Evolutionary conservation across 2,888 invertebrate species (phyloP).

Genomic region (Nephrotoma appendiculata): DNA sequence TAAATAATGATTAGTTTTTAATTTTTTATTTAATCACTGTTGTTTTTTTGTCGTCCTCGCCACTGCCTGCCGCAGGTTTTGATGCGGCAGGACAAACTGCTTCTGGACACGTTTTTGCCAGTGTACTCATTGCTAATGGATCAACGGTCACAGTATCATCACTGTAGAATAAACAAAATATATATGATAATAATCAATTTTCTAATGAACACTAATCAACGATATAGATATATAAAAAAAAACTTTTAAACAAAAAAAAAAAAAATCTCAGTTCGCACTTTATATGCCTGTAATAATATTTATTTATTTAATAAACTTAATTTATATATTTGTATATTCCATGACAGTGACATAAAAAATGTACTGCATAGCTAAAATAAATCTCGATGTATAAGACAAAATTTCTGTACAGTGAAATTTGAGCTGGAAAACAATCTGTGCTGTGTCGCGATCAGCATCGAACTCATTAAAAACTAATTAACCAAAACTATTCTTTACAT

Average conservation of each 20-base stretch:
- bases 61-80: neutral
- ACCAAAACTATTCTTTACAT: neutral
- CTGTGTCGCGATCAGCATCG: neutral
- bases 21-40: neutral
- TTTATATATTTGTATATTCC: neutral
- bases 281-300: neutral
- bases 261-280: neutral
- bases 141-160: neutral
- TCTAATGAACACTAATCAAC: neutral
- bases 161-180: neutral
- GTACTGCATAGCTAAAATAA: neutral
- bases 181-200: neutral
- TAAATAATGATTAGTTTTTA: neutral
- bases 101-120: neutral
- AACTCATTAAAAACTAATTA: neutral
- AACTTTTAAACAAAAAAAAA: neutral
- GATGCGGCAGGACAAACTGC: neutral
- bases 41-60: neutral
- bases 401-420: neutral
- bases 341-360: neutral
- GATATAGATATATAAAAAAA: neutral
- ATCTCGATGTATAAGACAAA: neutral
- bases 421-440: neutral
- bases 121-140: neutral
- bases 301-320: neutral